phyloP scores from a whole-genome alignment of 2,797 vertebrate genomes.

The Fratercula arctica region DNA sequence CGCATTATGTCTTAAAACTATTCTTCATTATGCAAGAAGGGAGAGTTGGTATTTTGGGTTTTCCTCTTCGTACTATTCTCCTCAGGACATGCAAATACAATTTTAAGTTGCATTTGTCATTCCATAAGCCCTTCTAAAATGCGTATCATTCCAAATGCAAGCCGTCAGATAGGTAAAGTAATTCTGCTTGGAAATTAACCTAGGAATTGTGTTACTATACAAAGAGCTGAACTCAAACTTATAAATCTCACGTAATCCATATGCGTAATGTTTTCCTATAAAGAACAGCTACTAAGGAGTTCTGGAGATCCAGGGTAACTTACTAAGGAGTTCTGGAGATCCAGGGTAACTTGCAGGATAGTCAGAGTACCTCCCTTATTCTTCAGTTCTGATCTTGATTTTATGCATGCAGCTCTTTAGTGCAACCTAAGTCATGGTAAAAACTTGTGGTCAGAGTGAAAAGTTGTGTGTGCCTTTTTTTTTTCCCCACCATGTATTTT shows the following conservation, averaged over 20 bases:
- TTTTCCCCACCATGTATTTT: neutral
- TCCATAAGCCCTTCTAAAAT: neutral
- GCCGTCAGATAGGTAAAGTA: neutral
- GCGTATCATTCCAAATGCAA: neutral
- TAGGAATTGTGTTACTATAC: neutral
- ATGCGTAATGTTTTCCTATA: neutral
- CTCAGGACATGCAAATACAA: neutral
- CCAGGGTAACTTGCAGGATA: neutral
- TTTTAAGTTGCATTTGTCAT: neutral
- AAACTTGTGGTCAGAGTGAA: neutral
- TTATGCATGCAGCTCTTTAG: neutral
- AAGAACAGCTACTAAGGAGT: neutral
- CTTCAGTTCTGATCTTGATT: neutral
- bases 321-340: neutral
- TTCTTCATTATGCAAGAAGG: neutral
- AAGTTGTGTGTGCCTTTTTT: neutral
- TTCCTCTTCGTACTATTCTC: neutral
- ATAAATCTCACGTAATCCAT: neutral
- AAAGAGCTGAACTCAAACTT: neutral
- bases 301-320: neutral
- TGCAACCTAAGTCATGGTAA: neutral
- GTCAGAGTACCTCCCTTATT: neutral
- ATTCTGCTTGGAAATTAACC: conserved; percentile 8
- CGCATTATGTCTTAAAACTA: neutral
- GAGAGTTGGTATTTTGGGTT: neutral